Base-by-base conservation (phyloP, 1,140 invertebrate species). In the Cydia fagiglandana region DNA sequence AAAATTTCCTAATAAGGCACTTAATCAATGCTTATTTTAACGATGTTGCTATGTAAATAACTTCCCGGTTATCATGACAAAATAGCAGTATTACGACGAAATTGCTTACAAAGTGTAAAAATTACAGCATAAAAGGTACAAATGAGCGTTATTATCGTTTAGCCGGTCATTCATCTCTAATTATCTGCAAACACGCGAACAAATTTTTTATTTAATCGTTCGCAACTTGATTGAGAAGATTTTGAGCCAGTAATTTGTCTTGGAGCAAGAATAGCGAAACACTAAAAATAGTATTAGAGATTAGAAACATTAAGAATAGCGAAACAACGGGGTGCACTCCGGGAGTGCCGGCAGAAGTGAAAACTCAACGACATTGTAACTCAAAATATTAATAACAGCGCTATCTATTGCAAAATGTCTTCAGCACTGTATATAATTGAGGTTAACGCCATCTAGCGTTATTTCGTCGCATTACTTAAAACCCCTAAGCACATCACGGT, bases 131-230 rank as follows among this genome's bases (percentile, higher is more conserved):
- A 38, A 17, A 20, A 70, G 15, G 45, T 38, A 41, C 66, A n/a
- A 70, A 70, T 70, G 66, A 38, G 34, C 15, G n/a, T 70, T 70
- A 41, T 70, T 45, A 20, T 70, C n/a, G 66, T 45, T 17, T 38
- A 38, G 30, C n/a, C 38, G 66, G 66, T 70, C 66, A 38, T 70
- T 70, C 30, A 70, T n/a, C 66, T 38, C 34, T 70, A 70, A 70
- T 70, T 70, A 70, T 3, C 10, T 7, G 56, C 34, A 41, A 70
- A 10, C 66, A 38, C 34, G 66, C 66, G 66, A 38, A 17, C 15
- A n/a, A 38, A 70, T 70, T 34, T 0, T 15, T 34, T 34, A 38
- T 38, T 38, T 17, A 68, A 41, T 41, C 20, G 20, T 61, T 61
- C 7, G 56, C 9, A 24, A 61, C 9, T 7, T 61, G 17, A 61